These are phyloP conservation scores for Spodoptera exigua DNA, from an alignment of 2,888 invertebrate genomes.

Conservation along the genomic window DNA sequence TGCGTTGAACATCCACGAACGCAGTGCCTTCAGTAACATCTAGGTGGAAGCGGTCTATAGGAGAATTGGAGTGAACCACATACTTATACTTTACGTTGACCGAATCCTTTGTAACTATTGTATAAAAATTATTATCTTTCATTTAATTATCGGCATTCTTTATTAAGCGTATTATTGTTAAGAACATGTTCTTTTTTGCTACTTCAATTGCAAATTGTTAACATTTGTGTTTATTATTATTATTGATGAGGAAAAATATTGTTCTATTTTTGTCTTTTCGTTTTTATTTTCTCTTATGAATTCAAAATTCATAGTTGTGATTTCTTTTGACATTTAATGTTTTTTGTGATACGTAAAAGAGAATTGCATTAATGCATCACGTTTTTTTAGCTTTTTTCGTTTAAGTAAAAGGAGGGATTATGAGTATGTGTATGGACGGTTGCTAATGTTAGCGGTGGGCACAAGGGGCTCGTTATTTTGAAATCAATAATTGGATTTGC, in stretches of 20 bases:
- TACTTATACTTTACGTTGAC: constrained; percentile 56
- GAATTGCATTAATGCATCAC: constrained; percentile 87
- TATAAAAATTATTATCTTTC: constrained; percentile 65
- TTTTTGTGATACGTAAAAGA: constrained; percentile 88
- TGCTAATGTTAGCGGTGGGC: constrained; percentile 62
- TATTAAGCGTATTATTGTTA: constrained; percentile 75
- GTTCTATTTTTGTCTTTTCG: constrained; percentile 83
- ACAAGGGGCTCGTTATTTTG: constrained; percentile 68
- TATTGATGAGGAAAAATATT: constrained; percentile 68
- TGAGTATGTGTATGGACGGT: constrained; percentile 69
- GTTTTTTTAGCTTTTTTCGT: constrained; percentile 77
- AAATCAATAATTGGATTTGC: constrained; percentile 73
- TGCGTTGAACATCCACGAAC: constrained; percentile 48
- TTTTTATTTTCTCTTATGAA: constrained; percentile 83
- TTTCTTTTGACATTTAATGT: constrained; percentile 89
- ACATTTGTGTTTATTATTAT: constrained; percentile 73
- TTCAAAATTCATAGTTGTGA: constrained; percentile 90
- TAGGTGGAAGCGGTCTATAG: constrained; percentile 53
- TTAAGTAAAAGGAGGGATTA: constrained; percentile 73
- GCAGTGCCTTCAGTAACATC: constrained; percentile 57
- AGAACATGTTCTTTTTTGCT: constrained; percentile 70
- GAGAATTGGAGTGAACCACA: constrained; percentile 42
- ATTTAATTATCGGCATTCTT: constrained; percentile 69
- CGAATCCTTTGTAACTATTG: constrained; percentile 60
- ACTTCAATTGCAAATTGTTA: constrained; percentile 75